Evolutionary conservation across 2,888 invertebrate species (phyloP).

Genomic region (Pachydiplax longipennis): DNA sequence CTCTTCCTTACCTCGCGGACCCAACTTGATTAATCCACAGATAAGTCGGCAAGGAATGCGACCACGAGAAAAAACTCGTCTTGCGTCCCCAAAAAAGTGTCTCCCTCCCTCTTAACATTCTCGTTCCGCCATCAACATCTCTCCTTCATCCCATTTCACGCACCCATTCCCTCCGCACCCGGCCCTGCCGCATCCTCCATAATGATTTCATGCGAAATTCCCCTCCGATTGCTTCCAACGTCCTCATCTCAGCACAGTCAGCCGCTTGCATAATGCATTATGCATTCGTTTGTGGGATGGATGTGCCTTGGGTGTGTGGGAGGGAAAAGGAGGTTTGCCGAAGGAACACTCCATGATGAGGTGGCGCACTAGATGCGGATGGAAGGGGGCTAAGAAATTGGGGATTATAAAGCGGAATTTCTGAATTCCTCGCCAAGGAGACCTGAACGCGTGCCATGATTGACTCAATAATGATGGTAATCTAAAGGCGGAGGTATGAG

Average conservation of each 20-base stretch:
- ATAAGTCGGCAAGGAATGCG: no score
- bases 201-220: not conserved
- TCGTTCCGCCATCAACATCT: not conserved
- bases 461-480: no score
- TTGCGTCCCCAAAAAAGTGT: no score
- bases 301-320: not conserved
- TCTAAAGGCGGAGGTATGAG: no score
- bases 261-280: slow-evolving; percentile 42
- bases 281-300: slow-evolving; percentile 37
- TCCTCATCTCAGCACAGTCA: slow-evolving; percentile 37
- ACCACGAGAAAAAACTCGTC: no score
- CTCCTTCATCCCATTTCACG: slow-evolving; percentile 27
- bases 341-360: not conserved
- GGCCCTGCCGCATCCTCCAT: not conserved
- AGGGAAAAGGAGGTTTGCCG: not conserved
- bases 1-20: no score
- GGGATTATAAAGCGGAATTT: not conserved
- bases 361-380: not conserved
- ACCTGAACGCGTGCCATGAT: no score
- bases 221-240: not conserved
- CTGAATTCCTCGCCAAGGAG: no score
- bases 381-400: not conserved
- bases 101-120: not conserved
- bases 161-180: not conserved
- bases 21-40: no score